Evolutionary conservation across 2,888 invertebrate genomes (phyloP).

Genomic region (Nemotelus pantherinus): DNA sequence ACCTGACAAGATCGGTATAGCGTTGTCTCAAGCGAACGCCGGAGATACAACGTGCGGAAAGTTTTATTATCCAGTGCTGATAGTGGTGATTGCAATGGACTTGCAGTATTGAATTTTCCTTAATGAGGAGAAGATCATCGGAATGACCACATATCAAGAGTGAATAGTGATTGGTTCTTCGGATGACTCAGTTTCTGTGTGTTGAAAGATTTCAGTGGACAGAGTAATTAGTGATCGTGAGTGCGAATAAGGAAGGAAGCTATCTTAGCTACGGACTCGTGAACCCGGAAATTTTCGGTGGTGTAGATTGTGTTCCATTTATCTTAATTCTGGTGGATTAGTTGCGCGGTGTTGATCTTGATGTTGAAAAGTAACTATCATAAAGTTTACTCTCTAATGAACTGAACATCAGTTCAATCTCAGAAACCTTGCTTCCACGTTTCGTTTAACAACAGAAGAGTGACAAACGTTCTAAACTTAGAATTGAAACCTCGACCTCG

Average conservation of each 20-base stretch:
- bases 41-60: background rate
- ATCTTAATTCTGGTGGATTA: no score
- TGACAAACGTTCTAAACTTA: background rate
- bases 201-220: no score
- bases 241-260: background rate
- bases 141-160: no score
- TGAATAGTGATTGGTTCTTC: no score
- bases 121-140: no score
- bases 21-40: background rate
- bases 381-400: background rate
- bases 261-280: background rate
- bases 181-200: no score
- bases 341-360: background rate
- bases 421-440: slow-evolving; percentile 22
- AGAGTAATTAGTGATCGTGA: background rate
- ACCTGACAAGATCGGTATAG: slow-evolving; percentile 47
- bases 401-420: background rate
- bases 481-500: background rate
- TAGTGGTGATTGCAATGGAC: slow-evolving; percentile 10
- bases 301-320: no score
- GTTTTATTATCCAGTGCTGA: background rate
- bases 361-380: background rate
- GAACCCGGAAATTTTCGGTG: background rate
- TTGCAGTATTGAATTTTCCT: background rate
- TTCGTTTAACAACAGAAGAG: background rate